Evolutionary conservation across 2,797 vertebrate species (phyloP).

Genomic region (Pampus argenteus): DNA sequence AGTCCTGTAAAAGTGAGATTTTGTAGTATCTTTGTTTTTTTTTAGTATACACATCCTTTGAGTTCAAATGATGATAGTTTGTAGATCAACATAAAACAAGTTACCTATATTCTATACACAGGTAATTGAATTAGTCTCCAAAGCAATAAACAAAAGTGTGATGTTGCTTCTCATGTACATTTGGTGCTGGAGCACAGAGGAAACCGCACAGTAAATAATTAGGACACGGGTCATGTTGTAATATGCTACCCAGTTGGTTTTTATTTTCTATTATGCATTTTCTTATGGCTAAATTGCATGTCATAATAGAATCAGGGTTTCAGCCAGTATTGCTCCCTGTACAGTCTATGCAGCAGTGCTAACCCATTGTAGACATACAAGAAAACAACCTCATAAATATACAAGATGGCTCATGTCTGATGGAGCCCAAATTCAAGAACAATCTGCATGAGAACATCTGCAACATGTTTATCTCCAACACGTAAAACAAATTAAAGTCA

Average conservation of each 20-base stretch:
- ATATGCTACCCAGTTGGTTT: constrained; percentile 79
- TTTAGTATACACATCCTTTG: constrained; percentile 83
- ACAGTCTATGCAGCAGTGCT: constrained; percentile 72
- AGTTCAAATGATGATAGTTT: constrained; percentile 75
- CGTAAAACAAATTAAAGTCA: constrained; percentile 67
- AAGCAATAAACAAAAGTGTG: constrained; percentile 70
- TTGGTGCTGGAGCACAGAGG: constrained; percentile 70
- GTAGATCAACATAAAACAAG: constrained; percentile 73
- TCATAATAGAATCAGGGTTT: constrained; percentile 66
- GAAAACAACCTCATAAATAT: constrained; percentile 76
- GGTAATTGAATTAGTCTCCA: constrained; percentile 74
- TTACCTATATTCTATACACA: constrained; percentile 80
- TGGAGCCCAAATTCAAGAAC: constrained; percentile 61
- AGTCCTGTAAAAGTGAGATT: constrained; percentile 74
- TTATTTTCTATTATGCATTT: constrained; percentile 79
- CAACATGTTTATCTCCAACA: constrained; percentile 70
- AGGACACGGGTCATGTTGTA: constrained; percentile 76
- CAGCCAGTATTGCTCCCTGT: constrained; percentile 77
- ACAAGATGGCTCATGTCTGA: constrained; percentile 69
- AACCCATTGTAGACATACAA: constrained; percentile 70
- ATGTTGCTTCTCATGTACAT: constrained; percentile 74
- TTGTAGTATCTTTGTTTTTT: constrained; percentile 64
- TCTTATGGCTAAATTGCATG: constrained; percentile 70
- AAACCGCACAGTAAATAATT: constrained; percentile 74
- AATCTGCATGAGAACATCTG: constrained; percentile 66